Base-by-base conservation (phyloP, 2,888 invertebrate genomes). In the Pristionchus fissidentatus region DNA sequence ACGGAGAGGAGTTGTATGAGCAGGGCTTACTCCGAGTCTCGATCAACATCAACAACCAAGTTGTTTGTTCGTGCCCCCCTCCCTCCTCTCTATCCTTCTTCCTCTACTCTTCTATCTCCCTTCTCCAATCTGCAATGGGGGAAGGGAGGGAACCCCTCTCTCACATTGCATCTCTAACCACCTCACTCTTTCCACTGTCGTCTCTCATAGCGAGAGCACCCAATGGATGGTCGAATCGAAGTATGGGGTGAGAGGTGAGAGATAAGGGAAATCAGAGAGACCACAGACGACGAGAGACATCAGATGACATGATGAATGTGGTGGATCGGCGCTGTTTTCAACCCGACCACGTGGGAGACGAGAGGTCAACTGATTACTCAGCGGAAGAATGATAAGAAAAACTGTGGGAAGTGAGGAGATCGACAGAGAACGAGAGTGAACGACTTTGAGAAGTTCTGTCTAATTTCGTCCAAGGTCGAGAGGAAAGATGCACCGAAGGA, bases 211-310 rank as follows among this genome's bases (percentile, higher is more conserved):
- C 38, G 38, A 35, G 38, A 66, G 66, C 38, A n/a, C n/a, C n/a
- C n/a, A 66, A 66, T 66, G 35, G 66, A 66, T 66, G 66, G 66
- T 66, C 66, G 66, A 38, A 66, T 66, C 38, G 66, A 66, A 38
- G 35, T 38, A 38, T 35, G 66, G 66, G 66, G 35, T 35, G 38
- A 38, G 38, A 38, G 38, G 19, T 15, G 66, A 66, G 66, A 66
- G 66, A 66, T 19, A 22, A 38, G 22, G 38, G 7, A 66, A 19
- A 38, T 1, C 13, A 10, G 62, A 38, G 32, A 35, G 35, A 29
- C 15, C 35, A 66, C 13, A 38, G 32, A 22, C 35, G 35, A 29
- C 15, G 66, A 66, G 22, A 38, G 32, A 22, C 35, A 35, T 15
- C 4, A 15, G 38, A 66, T 19, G 66, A 66, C 19, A 66, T 66